Evolutionary conservation across 2,888 invertebrate genomes (phyloP), one percentile per base, ranked within the genome.

Genomic region (Sphecodes monilicornis): DNA sequence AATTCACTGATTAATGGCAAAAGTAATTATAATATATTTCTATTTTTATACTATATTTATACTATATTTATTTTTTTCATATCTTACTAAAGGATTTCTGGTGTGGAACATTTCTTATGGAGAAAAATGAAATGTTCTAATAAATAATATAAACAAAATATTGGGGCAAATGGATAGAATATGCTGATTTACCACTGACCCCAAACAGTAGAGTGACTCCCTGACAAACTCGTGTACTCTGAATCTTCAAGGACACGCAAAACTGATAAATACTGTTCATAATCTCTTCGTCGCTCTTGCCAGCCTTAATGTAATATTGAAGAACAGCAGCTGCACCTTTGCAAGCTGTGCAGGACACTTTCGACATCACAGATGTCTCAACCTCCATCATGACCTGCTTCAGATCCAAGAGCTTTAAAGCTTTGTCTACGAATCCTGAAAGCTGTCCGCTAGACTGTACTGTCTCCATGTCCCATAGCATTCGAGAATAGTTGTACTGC

Each of bases 341-440:
- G 93, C 98, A 98, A 16, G 98, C 98, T 3, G 98, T 98, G 93
- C 98, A 98, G 0, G 98, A 98, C 1, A 98, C 98, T 94, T 97
- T 98, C 0, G 98, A 98, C 97, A 98, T 97, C n/a, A 98, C 97
- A 71, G 98, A 98, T 91, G 98, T 98, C 95, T 98, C 98, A 73
- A 98, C 97, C 96, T 98, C 98, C 91, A 96, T 96, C 77, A 97
- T 97, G 0, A 98, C 98, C 95, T 98, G 98, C 93, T 97, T 97
- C 74, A 98, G 95, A 94, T 98, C 98, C 57, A 98, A 95, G 76
- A 98, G 95, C 93, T 97, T 97, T 82, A 98, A 95, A 1, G 98
- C 98, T 94, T 97, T 97, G 91, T 98, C 97, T 18, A 98, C 97
- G 90, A 98, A 97, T 3, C 97, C 96, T 0, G 98, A 97, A 88